Evolutionary conservation across 2,888 invertebrate species (phyloP).

Genomic region (Synergus japonicus): DNA sequence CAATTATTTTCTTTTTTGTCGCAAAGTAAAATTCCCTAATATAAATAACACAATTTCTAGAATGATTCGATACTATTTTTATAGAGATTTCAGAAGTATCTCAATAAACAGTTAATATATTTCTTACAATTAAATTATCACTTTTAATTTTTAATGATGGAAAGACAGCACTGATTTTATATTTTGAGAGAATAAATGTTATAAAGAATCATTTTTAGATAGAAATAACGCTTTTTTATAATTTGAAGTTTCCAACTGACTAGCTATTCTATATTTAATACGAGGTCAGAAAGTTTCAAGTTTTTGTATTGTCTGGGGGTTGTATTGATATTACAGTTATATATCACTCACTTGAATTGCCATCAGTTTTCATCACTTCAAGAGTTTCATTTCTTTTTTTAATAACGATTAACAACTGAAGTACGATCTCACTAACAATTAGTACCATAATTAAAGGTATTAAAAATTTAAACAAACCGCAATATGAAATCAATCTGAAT

Average conservation of each 20-base stretch:
- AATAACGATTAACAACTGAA: constrained; percentile 2
- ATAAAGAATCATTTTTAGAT: background rate
- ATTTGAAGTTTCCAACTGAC: background rate
- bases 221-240: background rate
- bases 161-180: background rate
- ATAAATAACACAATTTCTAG: no score
- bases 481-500: background rate
- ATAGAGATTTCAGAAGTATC: no score
- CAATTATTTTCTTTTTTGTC: no score
- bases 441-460: background rate
- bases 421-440: background rate
- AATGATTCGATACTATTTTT: no score
- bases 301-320: background rate
- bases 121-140: background rate
- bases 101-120: background rate
- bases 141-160: background rate
- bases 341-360: background rate
- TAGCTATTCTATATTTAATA: background rate
- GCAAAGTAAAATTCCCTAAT: no score
- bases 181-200: background rate
- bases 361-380: background rate
- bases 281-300: background rate
- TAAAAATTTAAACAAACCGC: background rate
- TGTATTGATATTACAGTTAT: constrained; percentile 6
- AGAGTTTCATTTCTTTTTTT: background rate